Evolutionary conservation across 2,797 vertebrate genomes (phyloP), one percentile per base, ranked within the genome.

Genomic region (Acanthiza pusilla): DNA sequence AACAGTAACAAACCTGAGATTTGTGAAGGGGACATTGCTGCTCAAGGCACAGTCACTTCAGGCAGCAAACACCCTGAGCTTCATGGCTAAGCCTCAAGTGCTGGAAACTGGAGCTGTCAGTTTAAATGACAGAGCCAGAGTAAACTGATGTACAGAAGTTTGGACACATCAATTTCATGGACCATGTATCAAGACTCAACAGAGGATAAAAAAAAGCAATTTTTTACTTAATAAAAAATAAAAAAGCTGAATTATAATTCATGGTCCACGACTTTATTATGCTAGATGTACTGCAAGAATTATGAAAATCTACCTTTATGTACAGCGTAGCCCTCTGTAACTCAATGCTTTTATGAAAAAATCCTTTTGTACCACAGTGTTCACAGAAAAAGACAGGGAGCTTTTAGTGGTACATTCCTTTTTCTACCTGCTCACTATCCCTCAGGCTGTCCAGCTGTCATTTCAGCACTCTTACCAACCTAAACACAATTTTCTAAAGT

Each of bases 351-450:
- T 19, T 2, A 36, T 3, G 3, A 50, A 72, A 66, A 82, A 66
- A 57, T 22, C 16, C 32, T 50, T 70, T 25, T 11, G 16, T 29
- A 55, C 3, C 21, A 38, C 22, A 45, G 22, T 12, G 16, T n/a
- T 65, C 47, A 70, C 0, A 43, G 12, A 45, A 61, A 61, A 38
- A 45, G 10, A 60, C 0, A 45, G 0, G 7, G 20, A n/a, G 5
- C 20, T 88, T 67, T 81, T 9, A 63, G n/a, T 17, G 10, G 16
- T 20, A 57, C 71, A 25, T 25, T 79, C 21, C 9, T 61, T 89
- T 65, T 81, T 29, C 62, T 48, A 62, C 38, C 50, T 91, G 50
- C 50, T 16, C 65, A 21, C 29, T 74, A 2, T 6, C 7, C 65
- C 55, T 40, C 48, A 77, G 45, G 30, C 23, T 63, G 20, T 34